Conservation (phyloP, 2,113 vertebrate genomes). For the Hepsetus odoe region DNA sequence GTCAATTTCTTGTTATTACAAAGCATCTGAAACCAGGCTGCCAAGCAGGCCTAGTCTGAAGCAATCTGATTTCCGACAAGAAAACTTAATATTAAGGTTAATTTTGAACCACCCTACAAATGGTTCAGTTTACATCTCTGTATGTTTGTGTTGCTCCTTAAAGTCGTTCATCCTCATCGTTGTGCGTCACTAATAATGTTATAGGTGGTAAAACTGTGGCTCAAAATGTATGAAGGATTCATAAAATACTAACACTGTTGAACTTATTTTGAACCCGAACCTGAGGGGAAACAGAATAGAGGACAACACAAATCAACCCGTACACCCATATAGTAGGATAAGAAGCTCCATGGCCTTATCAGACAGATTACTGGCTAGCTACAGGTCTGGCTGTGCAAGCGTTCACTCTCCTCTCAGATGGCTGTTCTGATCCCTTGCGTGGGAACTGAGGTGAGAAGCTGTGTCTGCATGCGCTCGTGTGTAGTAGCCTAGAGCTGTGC, state of each 20-base stretch:
- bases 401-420: not conserved
- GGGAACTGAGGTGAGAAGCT: conserved; percentile 16
- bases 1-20: too few relatives aligned
- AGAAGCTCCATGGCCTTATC: not conserved
- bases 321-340: not conserved
- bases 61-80: too few relatives aligned
- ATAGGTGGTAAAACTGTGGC: not conserved
- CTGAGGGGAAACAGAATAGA: not conserved
- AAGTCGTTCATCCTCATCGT: too few relatives aligned
- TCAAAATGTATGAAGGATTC: conserved; percentile 30
- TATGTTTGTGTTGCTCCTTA: too few relatives aligned
- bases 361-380: not conserved
- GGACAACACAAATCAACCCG: not conserved
- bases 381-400: not conserved
- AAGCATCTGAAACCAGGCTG: too few relatives aligned
- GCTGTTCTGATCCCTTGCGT: not conserved
- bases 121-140: too few relatives aligned
- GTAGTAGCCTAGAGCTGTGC: conserved; percentile 22
- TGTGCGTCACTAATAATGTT: not conserved
- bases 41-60: too few relatives aligned
- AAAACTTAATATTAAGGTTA: too few relatives aligned
- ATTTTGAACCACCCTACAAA: too few relatives aligned
- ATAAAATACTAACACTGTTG: not conserved
- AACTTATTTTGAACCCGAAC: conserved; percentile 21
- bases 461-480: conserved; percentile 3